Evolutionary conservation across 2,888 invertebrate genomes (phyloP), one percentile per base, ranked within the genome.

Genomic region (Tyria jacobaeae): DNA sequence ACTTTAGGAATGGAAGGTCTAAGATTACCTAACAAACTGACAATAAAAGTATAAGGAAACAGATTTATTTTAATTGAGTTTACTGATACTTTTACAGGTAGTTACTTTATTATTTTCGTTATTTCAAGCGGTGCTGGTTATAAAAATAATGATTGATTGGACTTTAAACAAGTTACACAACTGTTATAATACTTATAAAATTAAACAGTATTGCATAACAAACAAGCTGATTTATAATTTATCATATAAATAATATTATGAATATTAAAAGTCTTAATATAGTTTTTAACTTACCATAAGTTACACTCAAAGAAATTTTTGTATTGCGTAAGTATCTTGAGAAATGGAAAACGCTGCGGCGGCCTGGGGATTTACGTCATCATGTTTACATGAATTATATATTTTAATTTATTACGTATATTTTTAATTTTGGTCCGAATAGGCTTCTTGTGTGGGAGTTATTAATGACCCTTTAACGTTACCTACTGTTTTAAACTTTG

Each of bases 361-460:
- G 27, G n/a, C 7, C 25, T 49, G 48, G 24, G 27, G 25, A 15
- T 15, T 49, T 15, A n/a, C 17, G 48, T 14, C 15, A 12, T 44
- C 21, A 44, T 44, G 12, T 44, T 44, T 17, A 17, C 21, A 21
- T 5, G 12, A 41, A 48, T 48, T 48, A 2, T 25, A 15, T 15
- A 48, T 48, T 49, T 25, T 67, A 34, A 60, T 52, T 27, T 41
- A 25, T 51, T 27, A n/a, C 3, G 44, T 10, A 4, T 5, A 44
- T 21, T 44, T 44, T 44, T 44, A 44, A 21, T 44, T 44, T 4
- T 44, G 21, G 12, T 21, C 21, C 21, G 21, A 44, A 44, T 44
- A 44, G 12, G 21, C 12, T 0, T 44, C 10, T 21, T 9, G 21
- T 12, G 21, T 44, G 12, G 17, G 21, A 21, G 44, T 17, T 21